Percentiles rank a stretch among this genome's conserved stretches.
These are phyloP conservation scores for Balanococcus diminutus DNA, from an alignment of 2,888 invertebrate genomes.

Conservation along the genomic window DNA sequence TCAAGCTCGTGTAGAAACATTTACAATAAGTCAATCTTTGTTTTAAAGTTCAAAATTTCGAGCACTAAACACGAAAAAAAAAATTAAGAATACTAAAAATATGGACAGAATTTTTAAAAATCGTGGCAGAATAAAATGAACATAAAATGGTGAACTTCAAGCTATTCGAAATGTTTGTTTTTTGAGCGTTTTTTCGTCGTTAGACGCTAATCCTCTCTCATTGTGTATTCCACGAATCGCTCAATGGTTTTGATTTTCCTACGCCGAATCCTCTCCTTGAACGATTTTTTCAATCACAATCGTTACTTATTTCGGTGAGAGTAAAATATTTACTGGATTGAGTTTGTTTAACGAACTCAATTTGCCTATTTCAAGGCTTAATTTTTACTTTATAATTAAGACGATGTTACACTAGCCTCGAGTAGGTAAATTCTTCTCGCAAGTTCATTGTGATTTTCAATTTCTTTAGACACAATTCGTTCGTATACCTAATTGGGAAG, in stretches of 20 bases:
- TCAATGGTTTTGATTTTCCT: background rate
- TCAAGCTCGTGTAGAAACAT: conserved; percentile 49
- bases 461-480: too few species aligned
- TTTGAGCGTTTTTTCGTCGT: background rate
- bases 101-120: conserved; percentile 39
- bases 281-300: background rate
- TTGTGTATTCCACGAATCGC: background rate
- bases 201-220: background rate
- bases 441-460: background rate
- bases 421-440: background rate
- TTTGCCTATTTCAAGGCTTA: background rate
- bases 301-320: background rate
- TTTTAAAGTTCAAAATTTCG: conserved; percentile 1
- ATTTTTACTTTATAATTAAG: background rate
- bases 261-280: background rate
- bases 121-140: conserved; percentile 37
- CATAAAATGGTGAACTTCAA: conserved; percentile 27
- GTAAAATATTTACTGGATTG: background rate
- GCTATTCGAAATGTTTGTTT: conserved; percentile 24
- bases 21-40: conserved; percentile 42
- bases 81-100: conserved; percentile 40
- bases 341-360: background rate
- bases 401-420: conserved; percentile 3
- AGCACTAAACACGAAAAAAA: conserved; percentile 16
- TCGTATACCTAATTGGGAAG: background rate